Evolutionary conservation across 2,113 vertebrate species (phyloP).

Genomic region (Paramormyrops kingsleyae): DNA sequence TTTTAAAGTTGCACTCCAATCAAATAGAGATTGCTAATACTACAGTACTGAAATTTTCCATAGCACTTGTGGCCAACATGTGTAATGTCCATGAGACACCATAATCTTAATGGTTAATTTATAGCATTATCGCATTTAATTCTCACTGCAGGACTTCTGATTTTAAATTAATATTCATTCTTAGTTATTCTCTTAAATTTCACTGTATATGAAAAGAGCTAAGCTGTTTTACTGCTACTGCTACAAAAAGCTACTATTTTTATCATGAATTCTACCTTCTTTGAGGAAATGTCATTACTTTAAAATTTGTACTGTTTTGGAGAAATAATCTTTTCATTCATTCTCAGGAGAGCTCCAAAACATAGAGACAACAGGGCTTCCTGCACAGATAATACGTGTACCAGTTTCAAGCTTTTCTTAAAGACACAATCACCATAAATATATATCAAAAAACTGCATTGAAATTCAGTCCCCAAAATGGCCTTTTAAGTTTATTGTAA

Average conservation of each 20-base stretch:
- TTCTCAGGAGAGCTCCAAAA: constrained; percentile 4
- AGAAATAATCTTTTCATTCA: neutral
- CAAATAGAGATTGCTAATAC: neutral
- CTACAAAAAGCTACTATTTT: constrained; percentile 21
- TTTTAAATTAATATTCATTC: neutral
- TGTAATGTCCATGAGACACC: neutral
- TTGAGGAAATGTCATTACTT: neutral
- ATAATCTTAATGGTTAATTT: neutral
- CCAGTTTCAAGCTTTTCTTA: neutral
- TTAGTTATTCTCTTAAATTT: neutral
- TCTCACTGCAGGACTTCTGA: neutral
- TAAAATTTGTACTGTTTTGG: neutral
- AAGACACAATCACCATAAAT: neutral
- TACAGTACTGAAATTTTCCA: neutral
- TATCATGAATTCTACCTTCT: constrained; percentile 7
- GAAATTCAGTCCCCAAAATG: neutral
- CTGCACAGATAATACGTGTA: neutral
- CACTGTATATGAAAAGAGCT: neutral
- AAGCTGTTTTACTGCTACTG: constrained; percentile 4
- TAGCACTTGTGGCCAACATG: neutral
- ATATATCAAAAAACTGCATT: neutral
- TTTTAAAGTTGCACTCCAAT: constrained; percentile 8
- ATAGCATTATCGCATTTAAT: neutral
- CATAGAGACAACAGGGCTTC: neutral
- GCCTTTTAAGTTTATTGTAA: neutral